A percentile compares a stretch with the other conserved stretches of the same genome.
Evolutionary conservation across 37 sponge, comb jelly and placozoan genomes (phyloP).

Genomic region (Axinella damicornis): DNA sequence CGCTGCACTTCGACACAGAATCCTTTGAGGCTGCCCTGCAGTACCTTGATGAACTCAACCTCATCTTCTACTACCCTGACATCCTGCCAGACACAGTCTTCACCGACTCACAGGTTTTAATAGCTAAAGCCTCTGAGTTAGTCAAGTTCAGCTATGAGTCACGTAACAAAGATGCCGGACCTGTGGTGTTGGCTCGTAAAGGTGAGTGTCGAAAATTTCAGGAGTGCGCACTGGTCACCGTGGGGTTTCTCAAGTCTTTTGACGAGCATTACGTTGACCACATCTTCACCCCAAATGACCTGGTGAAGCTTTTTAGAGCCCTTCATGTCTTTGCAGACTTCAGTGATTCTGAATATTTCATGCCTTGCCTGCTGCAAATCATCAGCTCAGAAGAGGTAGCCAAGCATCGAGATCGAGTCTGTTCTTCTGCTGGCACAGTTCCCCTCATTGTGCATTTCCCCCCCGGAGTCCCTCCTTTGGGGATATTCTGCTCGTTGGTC

Average conservation of each 20-base stretch:
- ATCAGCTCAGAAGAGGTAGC: not conserved
- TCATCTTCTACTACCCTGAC: conserved; percentile 35
- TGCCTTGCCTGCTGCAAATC: conserved; percentile 16
- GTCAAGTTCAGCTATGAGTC: not conserved
- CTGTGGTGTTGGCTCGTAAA: too few relatives aligned
- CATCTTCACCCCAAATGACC: conserved; percentile 10
- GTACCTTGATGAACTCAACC: conserved; percentile 6
- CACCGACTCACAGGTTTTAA: conserved; percentile 10
- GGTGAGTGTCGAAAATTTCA: conserved; percentile 4
- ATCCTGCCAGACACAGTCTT: conserved; percentile 23
- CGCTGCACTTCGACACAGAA: conserved; percentile 20
- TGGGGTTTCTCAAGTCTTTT: not conserved
- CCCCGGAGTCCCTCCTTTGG: conserved; percentile 6
- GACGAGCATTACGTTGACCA: conserved; percentile 1
- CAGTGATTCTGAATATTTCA: conserved; percentile 21
- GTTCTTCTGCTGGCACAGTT: not conserved
- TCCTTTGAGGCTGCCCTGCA: conserved; percentile 30
- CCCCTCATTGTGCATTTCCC: conserved; percentile 5
- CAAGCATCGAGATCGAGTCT: not conserved
- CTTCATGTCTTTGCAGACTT: conserved; percentile 15
- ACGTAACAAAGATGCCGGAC: not conserved
- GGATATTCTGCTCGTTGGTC: not conserved
- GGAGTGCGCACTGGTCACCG: not conserved
- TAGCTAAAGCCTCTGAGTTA: conserved; percentile 22
- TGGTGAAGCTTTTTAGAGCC: not conserved